phyloP scores from a whole-genome alignment of 2,888 invertebrate species.

The Zaprionus bogoriensis region DNA sequence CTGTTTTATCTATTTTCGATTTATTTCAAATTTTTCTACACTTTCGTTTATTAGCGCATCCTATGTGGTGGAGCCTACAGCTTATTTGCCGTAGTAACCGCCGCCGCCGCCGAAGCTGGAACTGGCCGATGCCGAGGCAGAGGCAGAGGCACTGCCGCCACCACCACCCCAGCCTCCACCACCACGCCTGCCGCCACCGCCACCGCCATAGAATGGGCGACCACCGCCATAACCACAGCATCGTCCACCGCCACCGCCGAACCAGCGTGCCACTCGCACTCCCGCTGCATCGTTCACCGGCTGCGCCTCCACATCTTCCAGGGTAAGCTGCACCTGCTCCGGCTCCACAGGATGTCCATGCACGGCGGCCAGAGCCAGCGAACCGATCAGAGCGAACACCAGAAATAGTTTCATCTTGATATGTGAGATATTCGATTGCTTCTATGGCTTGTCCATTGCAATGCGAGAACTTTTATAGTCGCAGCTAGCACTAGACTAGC shows the following conservation, averaged over 20 bases:
- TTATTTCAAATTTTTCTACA: conserved; percentile 13
- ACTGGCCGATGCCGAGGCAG: conserved; percentile 9
- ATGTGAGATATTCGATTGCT: conserved; percentile 18
- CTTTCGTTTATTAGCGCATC: conserved; percentile 12
- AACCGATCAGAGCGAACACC: conserved; percentile 33
- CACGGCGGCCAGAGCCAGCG: conserved; percentile 37
- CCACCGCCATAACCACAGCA: conserved; percentile 30
- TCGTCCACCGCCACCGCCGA: conserved; percentile 34
- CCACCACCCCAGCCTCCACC: conserved; percentile 35
- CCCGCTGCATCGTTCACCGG: conserved; percentile 25
- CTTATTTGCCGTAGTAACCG: conserved; percentile 36
- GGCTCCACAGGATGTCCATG: conserved; percentile 41
- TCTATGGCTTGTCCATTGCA: conserved; percentile 26
- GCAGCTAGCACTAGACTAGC: too few species aligned
- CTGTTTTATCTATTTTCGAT: not conserved
- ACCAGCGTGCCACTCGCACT: conserved; percentile 54
- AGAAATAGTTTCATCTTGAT: conserved; percentile 62
- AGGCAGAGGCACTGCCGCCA: conserved; percentile 23
- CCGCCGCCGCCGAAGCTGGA: conserved; percentile 24
- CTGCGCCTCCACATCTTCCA: conserved; percentile 37
- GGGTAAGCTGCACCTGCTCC: conserved; percentile 31
- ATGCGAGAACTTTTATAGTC: conserved; percentile 54
- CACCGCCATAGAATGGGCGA: too few species aligned
- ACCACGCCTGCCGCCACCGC: conserved; percentile 21
- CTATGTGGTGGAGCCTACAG: not conserved